Percentiles rank a stretch among this genome's conserved stretches.
These are phyloP conservation scores for Cyprinodon brontotheroides DNA, from an alignment of 2,113 vertebrate species.

Conservation along the genomic window DNA sequence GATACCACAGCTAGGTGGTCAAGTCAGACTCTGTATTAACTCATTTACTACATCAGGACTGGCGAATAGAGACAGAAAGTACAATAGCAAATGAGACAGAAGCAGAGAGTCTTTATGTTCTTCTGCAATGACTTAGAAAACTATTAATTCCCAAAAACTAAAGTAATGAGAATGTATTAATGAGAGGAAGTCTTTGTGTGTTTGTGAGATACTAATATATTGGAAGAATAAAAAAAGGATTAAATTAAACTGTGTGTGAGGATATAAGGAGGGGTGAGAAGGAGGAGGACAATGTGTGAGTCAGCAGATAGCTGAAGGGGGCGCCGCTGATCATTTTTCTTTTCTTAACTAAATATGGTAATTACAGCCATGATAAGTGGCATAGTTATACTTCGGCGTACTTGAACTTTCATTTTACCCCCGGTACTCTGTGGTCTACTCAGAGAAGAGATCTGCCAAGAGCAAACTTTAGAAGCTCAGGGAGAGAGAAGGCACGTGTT, in stretches of 20 bases:
- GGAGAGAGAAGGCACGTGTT: neutral
- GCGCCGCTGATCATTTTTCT: constrained; percentile 40
- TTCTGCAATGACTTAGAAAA: constrained; percentile 17
- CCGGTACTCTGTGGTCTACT: constrained; percentile 4
- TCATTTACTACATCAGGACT: constrained; percentile 16
- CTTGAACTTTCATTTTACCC: constrained; percentile 11
- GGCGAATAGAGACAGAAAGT: constrained; percentile 13
- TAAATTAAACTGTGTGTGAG: constrained; percentile 21
- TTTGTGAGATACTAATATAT: constrained; percentile 39
- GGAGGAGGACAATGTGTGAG: constrained; percentile 34
- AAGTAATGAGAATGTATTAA: constrained; percentile 47
- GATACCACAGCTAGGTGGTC: constrained; percentile 10
- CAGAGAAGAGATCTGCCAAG: neutral
- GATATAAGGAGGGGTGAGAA: constrained; percentile 12
- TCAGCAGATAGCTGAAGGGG: constrained; percentile 47
- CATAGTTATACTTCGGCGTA: constrained; percentile 3
- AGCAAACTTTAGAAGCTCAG: neutral
- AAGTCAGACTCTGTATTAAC: constrained; percentile 12
- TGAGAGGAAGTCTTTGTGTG: constrained; percentile 19
- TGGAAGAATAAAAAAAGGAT: constrained; percentile 36
- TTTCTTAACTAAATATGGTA: constrained; percentile 55
- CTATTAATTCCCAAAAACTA: constrained; percentile 32
- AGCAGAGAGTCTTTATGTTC: constrained; percentile 2
- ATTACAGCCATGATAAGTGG: constrained; percentile 46
- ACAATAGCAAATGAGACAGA: constrained; percentile 4